phyloP scores from a whole-genome alignment of 2,888 invertebrate genomes.

The Malachius bipustulatus region DNA sequence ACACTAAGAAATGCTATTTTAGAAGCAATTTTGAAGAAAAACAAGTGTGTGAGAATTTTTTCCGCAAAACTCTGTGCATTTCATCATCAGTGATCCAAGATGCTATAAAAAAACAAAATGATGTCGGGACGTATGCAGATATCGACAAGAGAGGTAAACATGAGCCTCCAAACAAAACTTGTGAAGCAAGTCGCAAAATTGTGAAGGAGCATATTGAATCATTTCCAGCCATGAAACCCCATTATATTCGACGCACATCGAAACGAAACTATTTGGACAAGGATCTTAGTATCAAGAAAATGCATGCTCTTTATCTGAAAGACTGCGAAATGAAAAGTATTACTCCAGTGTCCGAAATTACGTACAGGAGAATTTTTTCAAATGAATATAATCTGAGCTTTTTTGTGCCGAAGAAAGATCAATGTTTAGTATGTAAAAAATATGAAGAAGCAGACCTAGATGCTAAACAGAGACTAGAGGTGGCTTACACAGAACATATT shows the following conservation, averaged over 20 bases:
- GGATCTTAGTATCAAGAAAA: neutral
- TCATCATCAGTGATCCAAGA: no score
- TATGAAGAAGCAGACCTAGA: neutral
- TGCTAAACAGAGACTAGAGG: neutral
- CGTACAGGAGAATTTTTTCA: neutral
- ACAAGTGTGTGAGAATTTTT: no score
- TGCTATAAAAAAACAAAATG: no score
- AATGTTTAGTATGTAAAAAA: neutral
- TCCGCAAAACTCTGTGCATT: no score
- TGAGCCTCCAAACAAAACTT: neutral
- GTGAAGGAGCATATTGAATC: neutral
- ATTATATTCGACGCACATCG: neutral
- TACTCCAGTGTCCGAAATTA: neutral
- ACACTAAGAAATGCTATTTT: no score
- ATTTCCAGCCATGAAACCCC: neutral
- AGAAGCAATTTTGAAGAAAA: no score
- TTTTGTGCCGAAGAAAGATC: neutral
- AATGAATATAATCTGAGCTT: neutral
- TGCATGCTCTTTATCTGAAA: neutral
- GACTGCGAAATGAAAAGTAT: no score
- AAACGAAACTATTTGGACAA: neutral
- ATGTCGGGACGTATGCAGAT: no score
- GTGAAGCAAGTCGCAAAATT: neutral
- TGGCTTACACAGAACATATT: neutral
- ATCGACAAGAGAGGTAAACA: conserved; percentile 3